phyloP scores from a whole-genome alignment of 2,113 vertebrate genomes.

The Pteronura brasiliensis region DNA sequence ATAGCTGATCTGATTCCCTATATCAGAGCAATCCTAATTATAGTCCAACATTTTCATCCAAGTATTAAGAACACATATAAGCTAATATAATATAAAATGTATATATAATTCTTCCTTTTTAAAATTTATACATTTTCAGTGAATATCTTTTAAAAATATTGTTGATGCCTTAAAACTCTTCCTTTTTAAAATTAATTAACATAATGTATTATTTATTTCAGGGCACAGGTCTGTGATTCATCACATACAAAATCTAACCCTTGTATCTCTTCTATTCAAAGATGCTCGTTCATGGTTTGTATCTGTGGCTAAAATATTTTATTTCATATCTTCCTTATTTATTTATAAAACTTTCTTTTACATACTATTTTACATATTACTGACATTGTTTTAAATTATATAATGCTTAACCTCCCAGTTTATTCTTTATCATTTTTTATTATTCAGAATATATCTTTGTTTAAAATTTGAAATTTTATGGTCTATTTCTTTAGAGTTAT shows the following conservation, averaged over 20 bases:
- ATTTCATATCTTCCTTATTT: neutral
- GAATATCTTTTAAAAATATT: neutral
- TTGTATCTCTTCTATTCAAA: neutral
- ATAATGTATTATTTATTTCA: too few species aligned
- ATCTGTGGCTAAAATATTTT: neutral
- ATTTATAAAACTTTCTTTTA: neutral
- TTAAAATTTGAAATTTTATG: neutral
- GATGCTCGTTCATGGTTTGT: neutral
- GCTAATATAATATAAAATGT: neutral
- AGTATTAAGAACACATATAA: neutral
- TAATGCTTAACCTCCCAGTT: neutral
- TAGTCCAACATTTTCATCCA: neutral
- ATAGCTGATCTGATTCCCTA: neutral
- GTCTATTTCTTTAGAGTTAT: neutral
- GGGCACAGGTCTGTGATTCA: too few species aligned
- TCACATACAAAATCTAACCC: too few species aligned
- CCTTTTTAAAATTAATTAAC: too few species aligned
- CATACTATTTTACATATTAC: neutral
- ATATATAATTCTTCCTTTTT: neutral
- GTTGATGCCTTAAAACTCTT: neutral
- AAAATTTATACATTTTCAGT: neutral
- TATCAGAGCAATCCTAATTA: neutral
- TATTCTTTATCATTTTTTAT: neutral
- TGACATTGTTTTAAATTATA: neutral
- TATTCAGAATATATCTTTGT: neutral